phyloP scores from a whole-genome alignment of 2,113 vertebrate species.

The Aythya baeri region DNA sequence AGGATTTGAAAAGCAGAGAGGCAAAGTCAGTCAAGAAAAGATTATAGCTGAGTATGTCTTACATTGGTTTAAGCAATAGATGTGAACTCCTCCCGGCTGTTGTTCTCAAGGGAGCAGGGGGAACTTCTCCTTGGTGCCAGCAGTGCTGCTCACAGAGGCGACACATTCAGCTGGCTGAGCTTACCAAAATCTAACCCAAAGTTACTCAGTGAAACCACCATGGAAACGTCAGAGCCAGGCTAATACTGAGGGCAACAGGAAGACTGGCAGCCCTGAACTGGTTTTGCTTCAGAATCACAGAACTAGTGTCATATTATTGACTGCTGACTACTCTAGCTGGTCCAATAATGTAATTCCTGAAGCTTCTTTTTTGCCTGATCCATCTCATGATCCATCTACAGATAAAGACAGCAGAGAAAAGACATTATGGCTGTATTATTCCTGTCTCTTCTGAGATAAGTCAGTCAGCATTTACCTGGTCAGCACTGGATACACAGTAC shows the following conservation, averaged over 20 bases:
- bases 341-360: too few species aligned
- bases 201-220: background rate
- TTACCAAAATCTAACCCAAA: background rate
- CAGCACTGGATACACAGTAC: background rate
- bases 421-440: background rate
- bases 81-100: background rate
- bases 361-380: too few species aligned
- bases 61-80: background rate
- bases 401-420: background rate
- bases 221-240: background rate
- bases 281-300: background rate
- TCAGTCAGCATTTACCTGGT: background rate
- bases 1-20: background rate
- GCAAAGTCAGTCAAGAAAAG: background rate
- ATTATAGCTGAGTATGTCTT: background rate
- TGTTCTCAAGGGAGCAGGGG: accelerated
- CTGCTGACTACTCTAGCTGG: too few species aligned
- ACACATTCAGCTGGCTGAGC: background rate
- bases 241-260: background rate
- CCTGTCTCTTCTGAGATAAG: background rate
- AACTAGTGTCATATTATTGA: background rate
- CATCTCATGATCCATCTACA: background rate
- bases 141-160: background rate
- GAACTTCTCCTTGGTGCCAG: background rate
- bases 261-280: background rate